Evolutionary conservation across 2,888 invertebrate genomes (phyloP), one percentile per base, ranked within the genome.

Genomic region (Caenorhabditis sp.): DNA sequence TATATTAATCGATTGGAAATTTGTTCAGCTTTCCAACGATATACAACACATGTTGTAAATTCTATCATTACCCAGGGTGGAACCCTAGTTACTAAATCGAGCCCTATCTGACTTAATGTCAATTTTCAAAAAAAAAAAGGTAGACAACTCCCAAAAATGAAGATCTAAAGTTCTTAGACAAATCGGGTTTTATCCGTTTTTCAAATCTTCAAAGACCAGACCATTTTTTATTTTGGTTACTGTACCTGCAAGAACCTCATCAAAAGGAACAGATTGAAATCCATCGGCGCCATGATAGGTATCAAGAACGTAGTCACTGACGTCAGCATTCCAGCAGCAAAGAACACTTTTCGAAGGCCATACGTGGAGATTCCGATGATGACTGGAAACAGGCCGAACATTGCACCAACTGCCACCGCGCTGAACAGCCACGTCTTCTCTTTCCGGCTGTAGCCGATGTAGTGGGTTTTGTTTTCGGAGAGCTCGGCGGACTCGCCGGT

Each of bases 401-500:
- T 84, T n/a, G 91, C 88, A 24, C 91, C 91, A 22, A 91, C 86
- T 22, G 91, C 91, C 1, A 91, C 90, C 0, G 90, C 80, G 70
- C 89, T 89, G 79, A 91, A 90, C 4, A 91, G 85, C 49, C 84
- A 79, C 44, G 90, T 91, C 49, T 89, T 79, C 68, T 90, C 87
- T 16, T 85, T 75, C 54, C 87, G 82, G 10, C 79, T 79, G 82
- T 90, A 91, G 44, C 91, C 91, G 10, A 76, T 73, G 76, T 89
- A 87, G 5, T 69, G 69, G 0, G 86, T 86, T 26, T 85, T 75
- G 31, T 87, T 87, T 1, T n/a, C 72, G 19, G 80, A 64, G 22
- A 80, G 19, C 7, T 68, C 73, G 5, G 54, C 3, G 4, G 76
- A 8, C 69, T 87, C 87, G 2, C 79, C 68, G n/a, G 69, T 83